Percentiles rank a stretch among this genome's conserved stretches.
phyloP scores from a whole-genome alignment of 2,797 vertebrate species.

The Falco peregrinus region DNA sequence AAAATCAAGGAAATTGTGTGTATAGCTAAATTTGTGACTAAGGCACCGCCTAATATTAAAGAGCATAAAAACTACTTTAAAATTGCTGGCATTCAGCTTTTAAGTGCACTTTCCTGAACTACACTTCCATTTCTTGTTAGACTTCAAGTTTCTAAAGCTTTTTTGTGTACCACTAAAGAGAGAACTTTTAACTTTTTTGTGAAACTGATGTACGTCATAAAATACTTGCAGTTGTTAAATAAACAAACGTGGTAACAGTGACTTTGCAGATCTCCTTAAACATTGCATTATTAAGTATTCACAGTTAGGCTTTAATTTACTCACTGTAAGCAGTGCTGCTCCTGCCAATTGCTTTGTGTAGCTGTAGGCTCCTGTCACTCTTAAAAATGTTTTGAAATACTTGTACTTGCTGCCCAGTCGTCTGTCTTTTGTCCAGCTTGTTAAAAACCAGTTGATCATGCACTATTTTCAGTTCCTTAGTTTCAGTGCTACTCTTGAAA shows the following conservation, averaged over 20 bases:
- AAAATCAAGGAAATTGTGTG: background rate
- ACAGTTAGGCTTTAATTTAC: background rate
- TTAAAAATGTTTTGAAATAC: background rate
- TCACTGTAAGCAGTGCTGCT: background rate
- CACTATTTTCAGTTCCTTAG: constrained; percentile 4
- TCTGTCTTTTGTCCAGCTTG: constrained; percentile 25
- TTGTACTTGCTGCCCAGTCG: constrained; percentile 1
- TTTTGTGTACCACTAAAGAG: constrained; percentile 79
- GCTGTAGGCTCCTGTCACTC: background rate
- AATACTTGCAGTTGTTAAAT: constrained; percentile 62
- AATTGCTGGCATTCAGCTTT: constrained; percentile 79
- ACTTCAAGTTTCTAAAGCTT: constrained; percentile 77
- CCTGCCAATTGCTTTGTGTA: background rate
- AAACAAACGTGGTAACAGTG: constrained; percentile 64
- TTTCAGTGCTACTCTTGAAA: background rate
- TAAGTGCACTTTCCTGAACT: constrained; percentile 82
- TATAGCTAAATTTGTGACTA: constrained; percentile 25
- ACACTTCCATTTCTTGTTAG: constrained; percentile 77
- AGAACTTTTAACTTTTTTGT: constrained; percentile 71
- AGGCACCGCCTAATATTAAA: constrained; percentile 47
- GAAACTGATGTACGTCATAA: constrained; percentile 47
- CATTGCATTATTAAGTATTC: background rate
- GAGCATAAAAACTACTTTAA: constrained; percentile 54
- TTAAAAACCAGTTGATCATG: constrained; percentile 31
- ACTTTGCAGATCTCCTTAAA: background rate